Evolutionary conservation across 53 echinoderm and acorn worm genomes (phyloP), one percentile per base, ranked within the genome.

Genomic region (Temnopleurus reevesii): DNA sequence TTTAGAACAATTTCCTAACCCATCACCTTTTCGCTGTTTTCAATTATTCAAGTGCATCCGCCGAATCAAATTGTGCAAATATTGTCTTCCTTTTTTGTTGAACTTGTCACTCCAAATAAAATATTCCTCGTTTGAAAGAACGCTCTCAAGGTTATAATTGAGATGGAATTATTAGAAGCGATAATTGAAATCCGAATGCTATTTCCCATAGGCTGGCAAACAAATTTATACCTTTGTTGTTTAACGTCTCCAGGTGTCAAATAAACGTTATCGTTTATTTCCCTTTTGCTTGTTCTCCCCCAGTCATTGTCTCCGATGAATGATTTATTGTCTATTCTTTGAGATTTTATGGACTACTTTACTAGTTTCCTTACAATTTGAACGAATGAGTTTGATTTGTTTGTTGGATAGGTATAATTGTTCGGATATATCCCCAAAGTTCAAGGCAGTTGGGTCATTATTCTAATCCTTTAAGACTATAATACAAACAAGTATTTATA

Each of bases 271-370:
- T 71, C 28, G 41, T 41, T 21, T 12, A 38, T 71, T 71, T 41
- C 71, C 71, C 10, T 41, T 38, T 7, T 56, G 19, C 18, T 71
- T 41, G n/a, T n/a, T n/a, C n/a, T n/a, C n/a, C n/a, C n/a, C n/a
- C n/a, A n/a, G n/a, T n/a, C n/a, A n/a, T n/a, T n/a, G n/a, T n/a
- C n/a, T n/a, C n/a, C 10, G 2, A 0, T 71, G 43, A 71, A 71
- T 1, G 21, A 71, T 38, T 71, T 12, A 7, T 36, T 38, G 41
- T 71, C 71, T 71, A 15, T 71, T 41, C 33, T 3, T 71, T 71
- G 71, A 71, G 63, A 23, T 71, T 71, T 71, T 38, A 71, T 71
- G 18, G 71, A 71, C 41, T 8, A 41, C 8, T 71, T 71, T 43
- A 71, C 21, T 71, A 23, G 1, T 71, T 71, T 71, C 71, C 43